Conservation (phyloP, 2,113 vertebrate species). For the Malurus cyaneus region DNA sequence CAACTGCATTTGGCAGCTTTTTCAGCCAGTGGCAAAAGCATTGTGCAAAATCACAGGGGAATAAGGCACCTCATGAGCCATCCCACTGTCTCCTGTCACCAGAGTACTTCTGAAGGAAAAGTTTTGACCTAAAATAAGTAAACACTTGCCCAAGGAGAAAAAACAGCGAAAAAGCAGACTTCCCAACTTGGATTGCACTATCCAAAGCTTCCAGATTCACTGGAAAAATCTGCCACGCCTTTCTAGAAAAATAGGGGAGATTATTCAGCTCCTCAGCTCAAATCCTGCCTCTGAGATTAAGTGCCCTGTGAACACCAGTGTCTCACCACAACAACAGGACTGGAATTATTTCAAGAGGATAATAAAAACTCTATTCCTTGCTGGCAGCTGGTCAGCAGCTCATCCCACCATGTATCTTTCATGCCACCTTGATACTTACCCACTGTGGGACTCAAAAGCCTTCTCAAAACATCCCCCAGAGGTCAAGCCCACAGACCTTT, state of each 20-base stretch:
- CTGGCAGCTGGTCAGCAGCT: background rate
- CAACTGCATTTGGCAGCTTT: fast-evolving
- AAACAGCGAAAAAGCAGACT: background rate
- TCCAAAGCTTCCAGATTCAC: background rate
- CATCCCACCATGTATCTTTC: background rate
- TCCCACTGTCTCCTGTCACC: background rate
- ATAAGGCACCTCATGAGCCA: fast-evolving
- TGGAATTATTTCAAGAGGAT: background rate
- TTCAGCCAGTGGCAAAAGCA: background rate
- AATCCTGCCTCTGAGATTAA: background rate
- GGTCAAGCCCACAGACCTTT: background rate
- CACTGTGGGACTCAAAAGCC: background rate
- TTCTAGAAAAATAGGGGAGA: background rate
- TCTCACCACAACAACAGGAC: fast-evolving
- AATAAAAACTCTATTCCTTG: background rate
- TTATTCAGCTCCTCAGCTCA: background rate
- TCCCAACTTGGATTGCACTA: background rate
- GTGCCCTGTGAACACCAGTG: background rate
- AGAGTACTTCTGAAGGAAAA: background rate
- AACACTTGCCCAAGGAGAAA: background rate
- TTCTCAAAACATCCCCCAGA: background rate
- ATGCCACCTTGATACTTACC: background rate
- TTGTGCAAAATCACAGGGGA: fast-evolving
- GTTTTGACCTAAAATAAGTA: background rate
- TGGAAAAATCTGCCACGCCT: background rate